Conservation (phyloP, 2,888 invertebrate genomes). For the Asteroscopus sphinx region DNA sequence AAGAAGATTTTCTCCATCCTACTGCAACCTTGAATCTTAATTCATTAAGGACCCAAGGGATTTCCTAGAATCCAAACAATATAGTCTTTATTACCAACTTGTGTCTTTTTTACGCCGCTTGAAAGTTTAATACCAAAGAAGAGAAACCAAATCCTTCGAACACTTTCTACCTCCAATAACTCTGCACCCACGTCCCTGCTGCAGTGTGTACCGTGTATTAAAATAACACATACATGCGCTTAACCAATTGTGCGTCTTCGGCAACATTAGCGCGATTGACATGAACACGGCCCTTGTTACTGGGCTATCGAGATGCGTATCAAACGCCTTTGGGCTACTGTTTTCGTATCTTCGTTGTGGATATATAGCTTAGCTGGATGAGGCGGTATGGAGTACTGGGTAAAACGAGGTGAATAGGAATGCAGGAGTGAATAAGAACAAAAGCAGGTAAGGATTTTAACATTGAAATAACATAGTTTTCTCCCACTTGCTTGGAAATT, state of each 20-base stretch:
- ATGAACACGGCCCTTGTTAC: slow-evolving; percentile 86
- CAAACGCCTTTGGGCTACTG: slow-evolving; percentile 84
- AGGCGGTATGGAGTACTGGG: too few relatives aligned
- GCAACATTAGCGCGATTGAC: slow-evolving; percentile 86
- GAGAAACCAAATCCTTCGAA: background rate
- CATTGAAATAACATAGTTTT: too few relatives aligned
- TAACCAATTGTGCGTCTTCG: slow-evolving; percentile 63
- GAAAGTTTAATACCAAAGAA: background rate
- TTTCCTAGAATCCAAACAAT: too few relatives aligned
- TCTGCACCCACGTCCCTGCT: slow-evolving; percentile 9
- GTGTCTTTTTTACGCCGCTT: too few relatives aligned
- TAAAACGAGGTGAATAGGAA: too few relatives aligned
- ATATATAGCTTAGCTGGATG: slow-evolving; percentile 64
- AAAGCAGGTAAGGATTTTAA: too few relatives aligned
- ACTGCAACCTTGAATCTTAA: too few relatives aligned
- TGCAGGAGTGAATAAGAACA: too few relatives aligned
- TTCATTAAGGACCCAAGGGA: too few relatives aligned
- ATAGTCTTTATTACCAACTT: too few relatives aligned
- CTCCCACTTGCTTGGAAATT: too few relatives aligned
- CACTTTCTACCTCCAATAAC: slow-evolving; percentile 15
- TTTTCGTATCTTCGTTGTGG: slow-evolving; percentile 75
- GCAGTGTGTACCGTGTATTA: slow-evolving; percentile 40
- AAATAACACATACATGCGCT: slow-evolving; percentile 55
- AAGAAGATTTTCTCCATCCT: too few relatives aligned
- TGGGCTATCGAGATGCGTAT: slow-evolving; percentile 83